Evolutionary conservation across 1,140 invertebrate species (phyloP).

Genomic region (Lysiphlebus fabarum): DNA sequence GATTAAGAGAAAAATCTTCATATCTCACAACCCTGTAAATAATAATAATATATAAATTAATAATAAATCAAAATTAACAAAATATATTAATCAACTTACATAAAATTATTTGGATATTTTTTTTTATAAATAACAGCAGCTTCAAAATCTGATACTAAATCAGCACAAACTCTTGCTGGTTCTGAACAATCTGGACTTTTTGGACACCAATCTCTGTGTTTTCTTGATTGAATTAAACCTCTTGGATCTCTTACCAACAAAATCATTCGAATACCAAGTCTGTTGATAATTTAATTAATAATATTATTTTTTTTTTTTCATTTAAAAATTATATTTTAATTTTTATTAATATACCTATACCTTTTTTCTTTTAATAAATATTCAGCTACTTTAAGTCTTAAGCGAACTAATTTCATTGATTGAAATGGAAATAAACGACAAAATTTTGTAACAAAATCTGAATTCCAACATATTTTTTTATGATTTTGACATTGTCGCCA

Average conservation of each 20-base stretch:
- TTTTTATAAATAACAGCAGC: slow-evolving; percentile 67
- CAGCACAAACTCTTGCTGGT: slow-evolving; percentile 71
- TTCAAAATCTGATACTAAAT: slow-evolving; percentile 78
- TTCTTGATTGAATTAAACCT: slow-evolving; percentile 79
- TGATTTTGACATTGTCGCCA: slow-evolving; percentile 76
- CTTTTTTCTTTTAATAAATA: slow-evolving; percentile 68
- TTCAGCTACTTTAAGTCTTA: slow-evolving; percentile 70
- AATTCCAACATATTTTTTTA: slow-evolving; percentile 70
- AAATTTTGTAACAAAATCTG: slow-evolving; percentile 71
- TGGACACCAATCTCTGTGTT: slow-evolving; percentile 81
- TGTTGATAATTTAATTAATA: slow-evolving; percentile 36
- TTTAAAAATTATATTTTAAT: slow-evolving; percentile 12
- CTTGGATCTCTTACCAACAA: slow-evolving; percentile 80
- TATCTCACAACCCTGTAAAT: slow-evolving; percentile 71
- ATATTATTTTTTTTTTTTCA: slow-evolving; percentile 7
- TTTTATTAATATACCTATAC: slow-evolving; percentile 53
- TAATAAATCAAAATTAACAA: not conserved
- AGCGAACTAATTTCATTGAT: slow-evolving; percentile 79
- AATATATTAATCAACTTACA: slow-evolving; percentile 52
- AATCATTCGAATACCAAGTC: slow-evolving; percentile 73
- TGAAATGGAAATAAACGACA: slow-evolving; percentile 84
- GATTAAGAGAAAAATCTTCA: slow-evolving; percentile 78
- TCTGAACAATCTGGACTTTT: slow-evolving; percentile 78
- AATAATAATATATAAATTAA: not conserved
- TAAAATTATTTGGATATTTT: slow-evolving; percentile 69